Conservation (phyloP, 2,113 vertebrate genomes). For the Erinaceus europaeus region DNA sequence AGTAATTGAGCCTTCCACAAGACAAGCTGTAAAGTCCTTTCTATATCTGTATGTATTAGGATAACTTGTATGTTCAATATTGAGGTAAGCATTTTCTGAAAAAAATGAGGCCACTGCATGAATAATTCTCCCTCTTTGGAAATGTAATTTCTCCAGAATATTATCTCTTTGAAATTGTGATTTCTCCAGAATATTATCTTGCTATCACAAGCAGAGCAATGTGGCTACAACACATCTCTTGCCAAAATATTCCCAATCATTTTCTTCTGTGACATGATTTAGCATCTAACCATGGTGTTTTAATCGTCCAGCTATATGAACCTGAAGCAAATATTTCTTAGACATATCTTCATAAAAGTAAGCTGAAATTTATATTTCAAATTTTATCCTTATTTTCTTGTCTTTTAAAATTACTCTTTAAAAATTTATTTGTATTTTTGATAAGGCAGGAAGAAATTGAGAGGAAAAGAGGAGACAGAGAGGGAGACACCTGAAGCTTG, state of each 20-base stretch:
- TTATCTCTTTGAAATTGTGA: neutral
- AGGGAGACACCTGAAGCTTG: too few relatives aligned
- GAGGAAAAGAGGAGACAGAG: too few relatives aligned
- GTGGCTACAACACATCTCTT: neutral
- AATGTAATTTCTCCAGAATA: neutral
- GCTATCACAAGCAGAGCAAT: neutral
- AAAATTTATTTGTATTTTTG: too few relatives aligned
- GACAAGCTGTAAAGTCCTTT: neutral
- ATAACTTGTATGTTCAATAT: neutral
- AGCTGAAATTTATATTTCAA: neutral
- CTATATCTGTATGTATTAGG: neutral
- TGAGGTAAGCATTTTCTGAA: neutral
- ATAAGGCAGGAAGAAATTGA: too few relatives aligned
- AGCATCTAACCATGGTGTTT: neutral
- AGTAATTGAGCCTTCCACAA: neutral
- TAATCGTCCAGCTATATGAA: neutral
- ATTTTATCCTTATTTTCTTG: too few relatives aligned
- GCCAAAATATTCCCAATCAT: neutral
- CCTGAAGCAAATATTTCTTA: neutral
- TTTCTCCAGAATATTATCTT: neutral
- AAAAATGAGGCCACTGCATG: neutral
- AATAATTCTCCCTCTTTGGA: neutral
- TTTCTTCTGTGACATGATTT: neutral
- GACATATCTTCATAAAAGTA: neutral
- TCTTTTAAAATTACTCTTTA: too few relatives aligned